A percentile compares a stretch with the other conserved stretches of the same genome.
These are phyloP conservation scores for Panonychus citri DNA, from an alignment of 1,140 invertebrate genomes.

Conservation along the genomic window DNA sequence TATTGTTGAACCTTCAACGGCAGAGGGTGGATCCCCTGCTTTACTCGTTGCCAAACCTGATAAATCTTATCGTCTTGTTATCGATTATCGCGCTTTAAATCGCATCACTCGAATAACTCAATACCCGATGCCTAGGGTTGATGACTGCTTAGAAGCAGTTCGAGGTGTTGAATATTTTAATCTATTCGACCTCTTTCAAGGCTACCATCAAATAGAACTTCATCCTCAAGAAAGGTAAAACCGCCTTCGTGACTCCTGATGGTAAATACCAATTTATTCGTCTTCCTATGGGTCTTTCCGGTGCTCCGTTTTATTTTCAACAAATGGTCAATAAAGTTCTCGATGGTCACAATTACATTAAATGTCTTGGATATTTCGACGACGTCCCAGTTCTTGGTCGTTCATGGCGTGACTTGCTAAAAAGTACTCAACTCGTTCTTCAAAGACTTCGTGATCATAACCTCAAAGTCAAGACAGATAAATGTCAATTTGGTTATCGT, in stretches of 20 bases:
- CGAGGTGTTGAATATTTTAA: conserved; percentile 8
- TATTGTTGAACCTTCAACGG: background rate
- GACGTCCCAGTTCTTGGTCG: no score
- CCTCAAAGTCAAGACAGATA: no score
- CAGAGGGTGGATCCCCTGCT: background rate
- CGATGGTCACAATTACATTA: no score
- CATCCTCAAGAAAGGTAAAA: conserved; percentile 9
- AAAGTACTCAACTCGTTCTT: no score
- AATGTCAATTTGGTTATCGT: no score
- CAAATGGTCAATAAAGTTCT: no score
- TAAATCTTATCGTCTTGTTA: background rate
- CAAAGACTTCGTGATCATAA: no score
- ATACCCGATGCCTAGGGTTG: conserved; percentile 23
- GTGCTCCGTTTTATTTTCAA: conserved; percentile 1
- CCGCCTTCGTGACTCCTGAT: no score
- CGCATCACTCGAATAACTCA: conserved; percentile 17
- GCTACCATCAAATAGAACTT: background rate
- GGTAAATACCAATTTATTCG: no score
- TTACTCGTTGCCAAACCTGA: conserved; percentile 7
- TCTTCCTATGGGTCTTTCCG: no score
- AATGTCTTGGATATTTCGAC: background rate
- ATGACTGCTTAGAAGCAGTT: conserved; percentile 23
- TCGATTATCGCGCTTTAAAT: conserved; percentile 21
- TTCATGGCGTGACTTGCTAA: no score
- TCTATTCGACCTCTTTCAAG: background rate